A percentile compares a stretch with the other conserved stretches of the same genome.
phyloP scores from a whole-genome alignment of 2,797 vertebrate species.

The Manis pentadactyla region DNA sequence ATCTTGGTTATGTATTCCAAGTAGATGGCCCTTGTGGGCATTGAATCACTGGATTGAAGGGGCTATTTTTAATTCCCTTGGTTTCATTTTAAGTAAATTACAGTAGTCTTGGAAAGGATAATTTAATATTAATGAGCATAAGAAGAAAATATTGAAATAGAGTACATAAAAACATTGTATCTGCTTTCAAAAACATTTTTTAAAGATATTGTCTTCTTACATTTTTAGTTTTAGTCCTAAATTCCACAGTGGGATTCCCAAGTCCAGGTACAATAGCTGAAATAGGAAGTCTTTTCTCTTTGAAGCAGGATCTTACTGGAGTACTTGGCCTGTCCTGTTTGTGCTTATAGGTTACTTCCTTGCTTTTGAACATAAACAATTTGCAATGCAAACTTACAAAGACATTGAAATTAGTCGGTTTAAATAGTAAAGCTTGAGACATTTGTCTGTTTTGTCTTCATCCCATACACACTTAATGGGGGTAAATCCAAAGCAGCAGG shows the following conservation, averaged over 20 bases:
- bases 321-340: not conserved
- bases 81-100: not conserved
- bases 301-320: not conserved
- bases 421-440: not conserved
- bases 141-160: not conserved
- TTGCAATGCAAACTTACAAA: not conserved
- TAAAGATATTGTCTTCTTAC: not conserved
- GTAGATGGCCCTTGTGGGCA: not conserved
- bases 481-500: not conserved
- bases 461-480: not conserved
- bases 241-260: not conserved
- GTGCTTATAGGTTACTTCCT: not conserved
- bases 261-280: not conserved
- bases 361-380: not conserved
- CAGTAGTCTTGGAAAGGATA: not conserved
- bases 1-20: not conserved
- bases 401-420: not conserved
- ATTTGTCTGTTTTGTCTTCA: not conserved
- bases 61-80: not conserved
- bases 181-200: not conserved
- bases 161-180: not conserved
- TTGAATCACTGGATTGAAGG: not conserved
- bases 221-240: conserved; percentile 9
- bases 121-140: not conserved
- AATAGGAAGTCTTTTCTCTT: not conserved